phyloP scores from a whole-genome alignment of 1,140 invertebrate genomes.

The Zaprionus africanus region DNA sequence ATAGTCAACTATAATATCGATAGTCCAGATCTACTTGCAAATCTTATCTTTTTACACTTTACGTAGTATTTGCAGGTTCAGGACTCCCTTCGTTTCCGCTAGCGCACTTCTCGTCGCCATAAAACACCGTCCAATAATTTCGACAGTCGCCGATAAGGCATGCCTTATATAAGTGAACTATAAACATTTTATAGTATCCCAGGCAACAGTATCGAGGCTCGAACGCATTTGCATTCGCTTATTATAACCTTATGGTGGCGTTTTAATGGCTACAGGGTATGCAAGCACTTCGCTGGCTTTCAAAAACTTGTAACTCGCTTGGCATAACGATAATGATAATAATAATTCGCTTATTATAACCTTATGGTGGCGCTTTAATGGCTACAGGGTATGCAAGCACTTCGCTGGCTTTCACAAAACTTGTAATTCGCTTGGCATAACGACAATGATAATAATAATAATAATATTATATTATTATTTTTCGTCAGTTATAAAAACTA shows the following conservation, averaged over 20 bases:
- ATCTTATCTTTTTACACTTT: neutral
- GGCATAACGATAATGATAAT: neutral
- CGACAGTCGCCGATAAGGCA: neutral
- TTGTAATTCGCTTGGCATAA: neutral
- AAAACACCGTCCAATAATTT: neutral
- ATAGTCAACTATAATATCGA: too few species aligned
- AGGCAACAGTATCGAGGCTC: neutral
- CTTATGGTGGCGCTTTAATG: neutral
- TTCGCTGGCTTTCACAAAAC: neutral
- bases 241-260: neutral
- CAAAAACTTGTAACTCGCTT: neutral
- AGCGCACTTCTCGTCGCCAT: neutral
- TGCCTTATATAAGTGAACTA: constrained; percentile 5
- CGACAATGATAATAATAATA: neutral
- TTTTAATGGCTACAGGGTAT: constrained; percentile 1
- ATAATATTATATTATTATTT: neutral
- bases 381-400: neutral
- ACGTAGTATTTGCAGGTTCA: neutral
- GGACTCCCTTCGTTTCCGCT: neutral
- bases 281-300: constrained; percentile 1
- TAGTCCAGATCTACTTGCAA: too few species aligned
- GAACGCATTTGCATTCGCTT: neutral
- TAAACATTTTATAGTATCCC: constrained; percentile 1
- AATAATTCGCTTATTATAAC: neutral
- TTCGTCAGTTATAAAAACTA: neutral